Evolutionary conservation across 2,797 vertebrate genomes (phyloP).

Genomic region (Smutsia temminckii): DNA sequence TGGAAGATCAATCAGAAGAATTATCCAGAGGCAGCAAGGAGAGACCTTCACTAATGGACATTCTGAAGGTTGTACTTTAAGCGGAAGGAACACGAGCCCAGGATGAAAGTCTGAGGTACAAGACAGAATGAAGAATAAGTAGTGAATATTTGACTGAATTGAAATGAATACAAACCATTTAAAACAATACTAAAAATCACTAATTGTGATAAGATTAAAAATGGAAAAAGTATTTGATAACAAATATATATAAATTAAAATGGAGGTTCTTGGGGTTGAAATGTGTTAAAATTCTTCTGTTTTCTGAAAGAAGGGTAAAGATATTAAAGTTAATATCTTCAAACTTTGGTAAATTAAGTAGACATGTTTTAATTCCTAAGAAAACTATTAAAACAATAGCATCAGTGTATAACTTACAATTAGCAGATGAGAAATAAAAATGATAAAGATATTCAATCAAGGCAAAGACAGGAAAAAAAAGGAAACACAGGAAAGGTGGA

Average conservation of each 20-base stretch:
- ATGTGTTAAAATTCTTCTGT: neutral
- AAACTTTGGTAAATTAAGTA: constrained; percentile 14
- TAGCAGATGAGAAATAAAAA: neutral
- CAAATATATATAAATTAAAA: neutral
- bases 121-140: neutral
- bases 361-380: constrained; percentile 18
- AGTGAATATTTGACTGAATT: neutral
- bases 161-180: neutral
- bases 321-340: neutral
- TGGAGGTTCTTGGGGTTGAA: neutral
- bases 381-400: neutral
- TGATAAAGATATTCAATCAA: constrained; percentile 34
- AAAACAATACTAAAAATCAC: neutral
- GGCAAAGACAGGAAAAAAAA: neutral
- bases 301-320: constrained; percentile 8
- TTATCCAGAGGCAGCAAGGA: neutral
- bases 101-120: neutral
- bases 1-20: neutral
- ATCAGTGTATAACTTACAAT: neutral
- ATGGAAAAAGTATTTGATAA: neutral
- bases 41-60: neutral
- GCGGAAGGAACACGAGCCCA: neutral
- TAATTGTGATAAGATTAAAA: neutral
- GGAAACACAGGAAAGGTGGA: neutral
- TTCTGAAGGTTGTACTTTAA: neutral